These are phyloP conservation scores for Holocentrus rufus DNA, from an alignment of 2,797 vertebrate species.

Conservation along the genomic window DNA sequence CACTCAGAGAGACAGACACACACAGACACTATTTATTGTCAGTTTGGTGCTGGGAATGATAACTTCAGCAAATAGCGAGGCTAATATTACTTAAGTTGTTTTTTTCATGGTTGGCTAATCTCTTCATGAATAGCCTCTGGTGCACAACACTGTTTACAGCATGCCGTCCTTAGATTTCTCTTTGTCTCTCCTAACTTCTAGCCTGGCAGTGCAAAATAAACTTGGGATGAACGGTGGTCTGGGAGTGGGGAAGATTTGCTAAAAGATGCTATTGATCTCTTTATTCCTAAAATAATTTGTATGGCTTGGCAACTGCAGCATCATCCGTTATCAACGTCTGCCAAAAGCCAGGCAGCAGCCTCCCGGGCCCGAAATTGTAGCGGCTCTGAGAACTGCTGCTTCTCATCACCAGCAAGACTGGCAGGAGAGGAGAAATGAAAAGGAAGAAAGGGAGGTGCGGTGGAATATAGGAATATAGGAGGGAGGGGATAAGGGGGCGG, in stretches of 20 bases:
- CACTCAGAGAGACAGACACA: background rate
- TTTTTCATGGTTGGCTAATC: constrained; percentile 6
- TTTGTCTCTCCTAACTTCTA: constrained; percentile 60
- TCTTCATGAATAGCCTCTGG: constrained; percentile 45
- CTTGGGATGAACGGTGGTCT: constrained; percentile 62
- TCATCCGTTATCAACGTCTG: constrained; percentile 75
- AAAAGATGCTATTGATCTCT: constrained; percentile 80
- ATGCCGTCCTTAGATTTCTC: constrained; percentile 45
- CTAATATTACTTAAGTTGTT: constrained; percentile 25
- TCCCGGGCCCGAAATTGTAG: constrained; percentile 46
- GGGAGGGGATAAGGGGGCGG: constrained; percentile 18
- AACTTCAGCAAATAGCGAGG: constrained; percentile 45
- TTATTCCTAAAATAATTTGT: constrained; percentile 79
- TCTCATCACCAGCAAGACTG: constrained; percentile 66
- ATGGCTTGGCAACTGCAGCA: constrained; percentile 70
- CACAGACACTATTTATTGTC: background rate
- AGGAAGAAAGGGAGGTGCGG: constrained; percentile 36
- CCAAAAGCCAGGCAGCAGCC: constrained; percentile 71
- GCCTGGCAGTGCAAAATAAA: constrained; percentile 63
- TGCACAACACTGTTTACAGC: constrained; percentile 35
- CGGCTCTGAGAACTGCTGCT: constrained; percentile 70
- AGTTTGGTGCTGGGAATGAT: constrained; percentile 36
- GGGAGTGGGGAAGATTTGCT: constrained; percentile 65
- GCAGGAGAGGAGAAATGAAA: constrained; percentile 46
- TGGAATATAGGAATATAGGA: background rate